Conservation (phyloP, 2,113 vertebrate genomes). For the Charadrius vociferus region DNA sequence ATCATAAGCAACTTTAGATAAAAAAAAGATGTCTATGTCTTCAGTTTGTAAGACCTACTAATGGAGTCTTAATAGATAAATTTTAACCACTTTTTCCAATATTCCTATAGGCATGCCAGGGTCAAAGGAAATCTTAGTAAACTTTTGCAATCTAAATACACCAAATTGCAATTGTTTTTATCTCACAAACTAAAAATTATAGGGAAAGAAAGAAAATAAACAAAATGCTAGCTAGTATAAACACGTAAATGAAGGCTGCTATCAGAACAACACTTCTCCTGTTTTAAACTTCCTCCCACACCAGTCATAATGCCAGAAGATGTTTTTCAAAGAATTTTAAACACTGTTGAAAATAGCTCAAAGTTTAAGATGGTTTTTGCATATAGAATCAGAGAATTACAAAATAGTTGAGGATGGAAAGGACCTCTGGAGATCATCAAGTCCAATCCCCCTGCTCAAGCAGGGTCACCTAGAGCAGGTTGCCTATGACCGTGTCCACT, state of each 20-base stretch:
- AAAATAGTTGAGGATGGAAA: neutral
- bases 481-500: neutral
- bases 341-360: neutral
- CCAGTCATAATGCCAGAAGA: neutral
- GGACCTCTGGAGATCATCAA: neutral
- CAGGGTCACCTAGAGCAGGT: neutral
- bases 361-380: neutral
- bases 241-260: neutral
- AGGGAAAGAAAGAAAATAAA: neutral
- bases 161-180: neutral
- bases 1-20: neutral
- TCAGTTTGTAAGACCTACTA: neutral
- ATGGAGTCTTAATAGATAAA: neutral
- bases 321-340: neutral
- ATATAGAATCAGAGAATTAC: no score
- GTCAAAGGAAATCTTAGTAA: neutral
- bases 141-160: neutral
- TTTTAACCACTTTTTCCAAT: neutral
- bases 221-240: neutral
- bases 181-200: neutral
- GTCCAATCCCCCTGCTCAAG: neutral
- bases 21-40: neutral
- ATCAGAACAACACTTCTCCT: neutral
- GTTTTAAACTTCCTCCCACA: neutral
- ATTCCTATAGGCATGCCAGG: neutral